Base-by-base conservation (phyloP, 2,113 vertebrate species). In the Ciconia maguari region DNA sequence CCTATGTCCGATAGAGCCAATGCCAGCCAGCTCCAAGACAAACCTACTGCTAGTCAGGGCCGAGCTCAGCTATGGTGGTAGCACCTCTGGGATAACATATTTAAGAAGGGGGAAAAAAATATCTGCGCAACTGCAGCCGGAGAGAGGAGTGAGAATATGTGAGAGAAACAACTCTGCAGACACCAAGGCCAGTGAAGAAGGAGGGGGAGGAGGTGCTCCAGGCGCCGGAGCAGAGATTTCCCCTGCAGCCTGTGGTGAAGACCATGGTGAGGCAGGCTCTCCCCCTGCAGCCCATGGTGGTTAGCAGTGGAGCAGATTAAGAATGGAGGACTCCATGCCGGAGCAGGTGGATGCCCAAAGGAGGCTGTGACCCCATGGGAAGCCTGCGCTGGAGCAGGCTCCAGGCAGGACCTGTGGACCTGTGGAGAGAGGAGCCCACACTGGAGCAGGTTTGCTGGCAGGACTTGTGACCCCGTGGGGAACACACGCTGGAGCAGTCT, bases 181-280 rank as follows among this genome's bases (percentile, higher is more conserved):
- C 55, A 57, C 55, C 55, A 34, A 57, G 30, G 16, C 34, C 30
- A 60, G 57, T 15, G 13, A 22, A 22, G 57, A 58, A 60, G 57
- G 57, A 60, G 34, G 57, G 34, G 34, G 21, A n/a, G 9, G 34
- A 60, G 34, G 13, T 60, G 34, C 57, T n/a, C 9, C 21, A 24
- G 34, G 57, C 0, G 1, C 34, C 1, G 0, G 34, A 60, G 57
- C 57, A n/a, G 34, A 60, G 58, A 24, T 60, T 60, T n/a, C 21
- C 58, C 21, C 58, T 60, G 34, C 34, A 60, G 34, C 34, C 58
- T 0, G 1, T 60, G 58, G 57, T n/a, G 21, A 36, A 24, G 34
- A 16, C 34, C 21, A 60, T 36, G 34, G 34, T 60, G 34, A 24
- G 14, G 21, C 58, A n/a, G 21, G 21, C 34, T 60, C 21, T 60